Conservation (phyloP, 2,113 vertebrate species). For the Passer domesticus region DNA sequence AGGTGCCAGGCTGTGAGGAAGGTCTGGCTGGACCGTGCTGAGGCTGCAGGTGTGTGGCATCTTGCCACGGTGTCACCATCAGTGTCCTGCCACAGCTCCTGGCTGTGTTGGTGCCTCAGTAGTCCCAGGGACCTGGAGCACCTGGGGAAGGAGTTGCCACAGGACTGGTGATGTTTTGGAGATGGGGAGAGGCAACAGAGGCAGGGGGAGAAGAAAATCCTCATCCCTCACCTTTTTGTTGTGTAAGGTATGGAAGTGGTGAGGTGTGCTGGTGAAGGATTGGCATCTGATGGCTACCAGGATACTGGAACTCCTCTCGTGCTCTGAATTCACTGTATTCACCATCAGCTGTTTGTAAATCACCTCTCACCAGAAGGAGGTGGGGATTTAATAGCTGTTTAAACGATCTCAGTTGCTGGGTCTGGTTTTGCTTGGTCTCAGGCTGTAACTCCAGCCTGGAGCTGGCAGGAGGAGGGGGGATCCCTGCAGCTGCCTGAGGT, state of each 20-base stretch:
- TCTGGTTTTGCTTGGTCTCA: not conserved
- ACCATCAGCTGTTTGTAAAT: not conserved
- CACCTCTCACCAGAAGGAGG: not conserved
- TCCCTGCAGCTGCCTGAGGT: not conserved
- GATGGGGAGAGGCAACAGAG: not conserved
- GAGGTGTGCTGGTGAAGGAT: not conserved
- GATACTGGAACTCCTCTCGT: not conserved
- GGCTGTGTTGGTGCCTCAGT: not conserved
- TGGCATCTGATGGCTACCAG: not conserved
- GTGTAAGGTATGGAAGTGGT: not conserved
- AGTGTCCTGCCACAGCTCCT: not conserved
- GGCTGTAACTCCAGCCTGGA: not conserved
- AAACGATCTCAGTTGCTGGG: not conserved
- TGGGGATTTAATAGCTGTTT: not conserved
- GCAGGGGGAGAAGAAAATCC: not conserved
- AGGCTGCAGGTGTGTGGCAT: not conserved
- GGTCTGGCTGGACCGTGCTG: not conserved
- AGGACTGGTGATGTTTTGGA: not conserved
- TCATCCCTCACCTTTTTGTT: not conserved
- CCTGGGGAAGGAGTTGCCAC: not conserved
- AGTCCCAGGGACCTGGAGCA: not conserved
- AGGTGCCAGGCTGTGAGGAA: not conserved
- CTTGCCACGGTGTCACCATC: rapidly evolving
- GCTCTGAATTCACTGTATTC: not conserved
- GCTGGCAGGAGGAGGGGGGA: not conserved